phyloP scores from a whole-genome alignment of 2,113 vertebrate species.

The Sinocyclocheilus grahami region DNA sequence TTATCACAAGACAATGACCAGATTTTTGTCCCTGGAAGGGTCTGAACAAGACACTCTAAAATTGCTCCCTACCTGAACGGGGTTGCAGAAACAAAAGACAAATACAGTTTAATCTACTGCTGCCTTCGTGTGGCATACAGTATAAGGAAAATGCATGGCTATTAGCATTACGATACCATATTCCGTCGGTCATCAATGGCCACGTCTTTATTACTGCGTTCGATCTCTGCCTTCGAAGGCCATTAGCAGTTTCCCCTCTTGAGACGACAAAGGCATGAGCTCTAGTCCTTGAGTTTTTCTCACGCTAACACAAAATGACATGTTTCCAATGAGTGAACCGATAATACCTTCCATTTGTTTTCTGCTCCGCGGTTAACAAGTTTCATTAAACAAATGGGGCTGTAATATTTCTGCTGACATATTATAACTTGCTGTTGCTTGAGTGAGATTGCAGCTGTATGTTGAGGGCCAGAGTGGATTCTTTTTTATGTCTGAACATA shows the following conservation, averaged over 20 bases:
- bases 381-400: slow-evolving; percentile 79
- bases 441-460: slow-evolving; percentile 18
- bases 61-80: not conserved
- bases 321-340: slow-evolving; percentile 77
- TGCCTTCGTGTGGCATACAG: slow-evolving; percentile 27
- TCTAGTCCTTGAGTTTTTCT: slow-evolving; percentile 70
- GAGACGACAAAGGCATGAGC: slow-evolving; percentile 71
- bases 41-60: not conserved
- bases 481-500: not conserved
- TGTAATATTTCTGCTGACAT: slow-evolving; percentile 73
- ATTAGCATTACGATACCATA: slow-evolving; percentile 68
- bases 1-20: not conserved
- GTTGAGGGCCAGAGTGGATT: not conserved
- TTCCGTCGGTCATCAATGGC: slow-evolving; percentile 64
- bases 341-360: slow-evolving; percentile 81
- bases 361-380: slow-evolving; percentile 77
- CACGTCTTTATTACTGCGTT: slow-evolving; percentile 74
- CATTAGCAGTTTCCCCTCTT: slow-evolving; percentile 72
- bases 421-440: slow-evolving; percentile 49
- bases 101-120: slow-evolving; percentile 24
- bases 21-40: not conserved
- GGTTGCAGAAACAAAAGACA: slow-evolving; percentile 4
- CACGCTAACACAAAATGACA: slow-evolving; percentile 78
- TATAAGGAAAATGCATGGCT: slow-evolving; percentile 31
- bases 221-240: slow-evolving; percentile 76